Evolutionary conservation across 1,140 invertebrate genomes (phyloP), one percentile per base, ranked within the genome.

Genomic region (Calycopis cecrops): DNA sequence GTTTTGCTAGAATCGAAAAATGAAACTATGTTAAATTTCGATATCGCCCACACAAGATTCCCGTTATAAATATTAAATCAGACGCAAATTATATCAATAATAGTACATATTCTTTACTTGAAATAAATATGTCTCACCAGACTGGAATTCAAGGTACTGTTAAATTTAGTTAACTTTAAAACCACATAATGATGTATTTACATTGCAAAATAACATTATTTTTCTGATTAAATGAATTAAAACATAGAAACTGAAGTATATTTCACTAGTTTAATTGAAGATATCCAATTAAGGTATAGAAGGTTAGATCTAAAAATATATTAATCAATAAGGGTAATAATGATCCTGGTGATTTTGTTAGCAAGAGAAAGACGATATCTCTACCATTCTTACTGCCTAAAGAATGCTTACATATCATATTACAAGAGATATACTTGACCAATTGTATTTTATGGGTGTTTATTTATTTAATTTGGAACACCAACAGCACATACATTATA

Each of bases 111-210:
- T 35, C 34, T 16, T 10, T 18, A 1, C 37, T 57, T 35, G 16
- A 42, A 38, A 49, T 37, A 14, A 71, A 60, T 60, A 88, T 88
- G 82, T 85, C 79, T 67, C 87, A 88, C 59, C 81, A 87, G 70
- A 85, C 82, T 28, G 82, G 80, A 57, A 88, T 86, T 58, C 74
- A 87, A 75, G 85, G 78, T 86, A 75, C 53, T 60, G 21, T 6
- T 28, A 3, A 2, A 28, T 28, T 2, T 28, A 28, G 2, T 28
- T 28, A 28, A 28, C 6, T 28, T 28, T 28, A 28, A 6, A 28
- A 28, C 21, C 21, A 28, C 21, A n/a, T n/a, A n/a, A n/a, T 28
- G 21, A 28, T 28, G 21, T 28, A 50, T 51, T 33, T 47, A 35
- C 38, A 28, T 10, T 4, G 3, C 9, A 48, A 35, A 50, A 9